phyloP scores from a whole-genome alignment of 1,140 invertebrate species.

The Andricus grossulariae region DNA sequence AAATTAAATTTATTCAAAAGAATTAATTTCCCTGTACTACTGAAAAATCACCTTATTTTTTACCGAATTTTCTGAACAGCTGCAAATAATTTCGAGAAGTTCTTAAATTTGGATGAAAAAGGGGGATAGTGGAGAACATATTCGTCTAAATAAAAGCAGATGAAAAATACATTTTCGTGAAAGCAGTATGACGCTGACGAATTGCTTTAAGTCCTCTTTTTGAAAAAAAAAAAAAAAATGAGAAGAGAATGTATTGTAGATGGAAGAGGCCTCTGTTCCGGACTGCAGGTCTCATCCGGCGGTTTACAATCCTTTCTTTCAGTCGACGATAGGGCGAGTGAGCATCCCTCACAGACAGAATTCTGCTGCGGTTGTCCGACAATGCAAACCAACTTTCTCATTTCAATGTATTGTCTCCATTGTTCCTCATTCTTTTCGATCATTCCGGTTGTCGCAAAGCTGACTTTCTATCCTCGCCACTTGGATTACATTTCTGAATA shows the following conservation, averaged over 20 bases:
- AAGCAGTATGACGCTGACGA: constrained; percentile 49
- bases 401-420: constrained; percentile 71
- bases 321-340: constrained; percentile 31
- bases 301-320: constrained; percentile 65
- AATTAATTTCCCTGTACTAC: too few relatives aligned
- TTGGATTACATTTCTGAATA: constrained; percentile 40
- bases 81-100: too few relatives aligned
- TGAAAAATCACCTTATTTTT: too few relatives aligned
- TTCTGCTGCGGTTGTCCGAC: constrained; percentile 55
- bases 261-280: constrained; percentile 56
- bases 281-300: constrained; percentile 57
- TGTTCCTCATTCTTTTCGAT: constrained; percentile 62
- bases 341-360: constrained; percentile 32
- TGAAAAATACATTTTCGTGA: constrained; percentile 31
- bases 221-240: constrained; percentile 33
- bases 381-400: constrained; percentile 73
- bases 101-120: background rate
- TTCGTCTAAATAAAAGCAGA: background rate
- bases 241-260: constrained; percentile 38
- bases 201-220: constrained; percentile 41
- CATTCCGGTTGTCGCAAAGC: constrained; percentile 50
- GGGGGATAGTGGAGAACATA: background rate
- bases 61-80: too few relatives aligned
- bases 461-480: constrained; percentile 24
- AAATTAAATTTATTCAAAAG: too few relatives aligned